These are phyloP conservation scores for Blomia tropicalis DNA, from an alignment of 2,888 invertebrate genomes.

Conservation along the genomic window DNA sequence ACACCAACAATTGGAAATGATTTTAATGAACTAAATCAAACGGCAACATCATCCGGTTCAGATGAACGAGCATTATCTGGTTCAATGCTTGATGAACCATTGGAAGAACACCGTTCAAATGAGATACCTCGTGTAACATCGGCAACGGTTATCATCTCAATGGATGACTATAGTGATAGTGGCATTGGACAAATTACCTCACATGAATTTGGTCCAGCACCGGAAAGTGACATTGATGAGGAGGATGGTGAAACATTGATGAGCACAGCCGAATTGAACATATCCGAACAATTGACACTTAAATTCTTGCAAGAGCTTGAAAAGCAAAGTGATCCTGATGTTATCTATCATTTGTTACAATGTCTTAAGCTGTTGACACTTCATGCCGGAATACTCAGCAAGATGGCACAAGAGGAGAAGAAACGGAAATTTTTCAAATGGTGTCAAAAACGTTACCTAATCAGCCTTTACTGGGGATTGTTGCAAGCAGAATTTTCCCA, in stretches of 20 bases:
- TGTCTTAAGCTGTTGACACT: constrained; percentile 76
- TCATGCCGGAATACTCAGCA: constrained; percentile 78
- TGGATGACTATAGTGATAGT: background rate
- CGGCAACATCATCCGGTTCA: background rate
- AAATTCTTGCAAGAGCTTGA: constrained; percentile 50
- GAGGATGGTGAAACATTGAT: background rate
- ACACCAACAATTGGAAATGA: background rate
- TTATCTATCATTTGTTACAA: constrained; percentile 76
- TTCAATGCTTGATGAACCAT: background rate
- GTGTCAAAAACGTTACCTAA: constrained; percentile 85
- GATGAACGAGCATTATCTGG: background rate
- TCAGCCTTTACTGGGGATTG: constrained; percentile 81
- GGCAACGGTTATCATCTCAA: too few relatives aligned
- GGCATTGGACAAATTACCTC: background rate
- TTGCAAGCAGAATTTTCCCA: constrained; percentile 83
- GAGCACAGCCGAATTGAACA: background rate
- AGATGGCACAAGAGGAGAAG: constrained; percentile 54
- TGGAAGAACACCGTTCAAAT: background rate
- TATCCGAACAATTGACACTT: constrained; percentile 80
- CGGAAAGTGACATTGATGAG: background rate
- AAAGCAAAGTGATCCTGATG: constrained; percentile 57
- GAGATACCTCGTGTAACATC: background rate
- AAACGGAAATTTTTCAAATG: constrained; percentile 82
- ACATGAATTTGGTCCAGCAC: constrained; percentile 38
- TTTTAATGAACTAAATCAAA: background rate